Evolutionary conservation across 2,113 vertebrate genomes (phyloP).

Genomic region (Tursiops truncatus): DNA sequence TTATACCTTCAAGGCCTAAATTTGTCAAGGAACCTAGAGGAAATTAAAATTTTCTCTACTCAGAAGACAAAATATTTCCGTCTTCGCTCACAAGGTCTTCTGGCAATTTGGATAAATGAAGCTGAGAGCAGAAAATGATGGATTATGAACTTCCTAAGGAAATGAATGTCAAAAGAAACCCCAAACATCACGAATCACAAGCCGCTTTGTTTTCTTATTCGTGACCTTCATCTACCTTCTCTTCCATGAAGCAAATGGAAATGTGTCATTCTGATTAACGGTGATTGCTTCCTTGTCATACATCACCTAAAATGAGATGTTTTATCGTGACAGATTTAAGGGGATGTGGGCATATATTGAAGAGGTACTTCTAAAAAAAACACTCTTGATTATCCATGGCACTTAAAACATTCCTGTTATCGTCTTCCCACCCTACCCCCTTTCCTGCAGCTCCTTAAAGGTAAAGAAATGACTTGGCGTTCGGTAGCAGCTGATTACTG

Average conservation of each 20-base stretch:
- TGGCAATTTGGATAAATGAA: not conserved
- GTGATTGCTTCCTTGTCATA: slow-evolving; percentile 80
- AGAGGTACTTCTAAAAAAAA: slow-evolving; percentile 60
- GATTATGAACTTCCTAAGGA: slow-evolving; percentile 53
- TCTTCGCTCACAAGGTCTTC: slow-evolving; percentile 25
- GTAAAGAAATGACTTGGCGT: not conserved
- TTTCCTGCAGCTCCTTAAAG: slow-evolving; percentile 36
- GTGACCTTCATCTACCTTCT: slow-evolving; percentile 79
- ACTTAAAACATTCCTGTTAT: slow-evolving; percentile 23
- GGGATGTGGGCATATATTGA: slow-evolving; percentile 69
- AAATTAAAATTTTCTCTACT: slow-evolving; percentile 52
- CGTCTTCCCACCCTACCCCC: not conserved
- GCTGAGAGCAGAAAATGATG: not conserved
- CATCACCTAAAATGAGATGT: slow-evolving; percentile 80
- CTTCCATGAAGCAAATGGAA: slow-evolving; percentile 67
- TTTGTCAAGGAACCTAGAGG: slow-evolving; percentile 25
- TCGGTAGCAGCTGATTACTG: not conserved
- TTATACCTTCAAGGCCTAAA: not conserved
- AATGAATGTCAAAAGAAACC: slow-evolving; percentile 58
- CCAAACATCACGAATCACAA: not conserved
- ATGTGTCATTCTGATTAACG: slow-evolving; percentile 80
- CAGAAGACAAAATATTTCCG: slow-evolving; percentile 31
- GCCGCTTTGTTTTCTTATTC: slow-evolving; percentile 73
- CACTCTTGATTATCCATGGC: slow-evolving; percentile 35
- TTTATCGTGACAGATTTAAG: slow-evolving; percentile 79